Conservation (phyloP, 1,140 invertebrate genomes). For the Orchestia grillus region DNA sequence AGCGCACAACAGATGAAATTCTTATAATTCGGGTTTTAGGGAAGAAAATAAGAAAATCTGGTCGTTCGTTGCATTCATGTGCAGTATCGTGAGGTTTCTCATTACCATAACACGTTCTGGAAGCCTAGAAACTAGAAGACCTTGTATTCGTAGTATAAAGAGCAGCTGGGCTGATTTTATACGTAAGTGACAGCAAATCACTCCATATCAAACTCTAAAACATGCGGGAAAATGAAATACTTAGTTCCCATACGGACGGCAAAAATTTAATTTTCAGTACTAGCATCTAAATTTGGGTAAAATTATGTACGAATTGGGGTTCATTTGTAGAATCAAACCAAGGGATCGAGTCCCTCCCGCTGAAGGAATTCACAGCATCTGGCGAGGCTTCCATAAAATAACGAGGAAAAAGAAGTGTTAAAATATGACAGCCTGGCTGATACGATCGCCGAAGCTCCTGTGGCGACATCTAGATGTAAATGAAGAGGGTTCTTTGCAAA, state of each 20-base stretch:
- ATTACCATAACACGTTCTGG: conserved; percentile 25
- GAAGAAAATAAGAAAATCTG: not conserved
- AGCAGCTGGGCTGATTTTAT: not conserved
- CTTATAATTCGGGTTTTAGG: not conserved
- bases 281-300: not conserved
- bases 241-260: not conserved
- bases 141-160: not conserved
- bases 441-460: not conserved
- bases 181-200: not conserved
- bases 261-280: not conserved
- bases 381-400: not conserved
- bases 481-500: not conserved
- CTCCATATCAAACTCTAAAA: not conserved
- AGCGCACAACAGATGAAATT: not conserved
- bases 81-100: conserved; percentile 6
- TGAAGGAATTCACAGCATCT: not conserved
- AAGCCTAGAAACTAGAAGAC: conserved; percentile 5
- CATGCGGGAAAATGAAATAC: not conserved
- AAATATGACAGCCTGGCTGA: not conserved
- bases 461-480: not conserved
- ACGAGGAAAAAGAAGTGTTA: not conserved
- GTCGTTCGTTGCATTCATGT: conserved; percentile 7
- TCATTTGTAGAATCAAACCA: not conserved
- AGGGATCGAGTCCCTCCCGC: not conserved
- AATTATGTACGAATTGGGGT: not conserved